Evolutionary conservation across 92 coral and sea anemone species (phyloP).

Genomic region (Pocillopora grandis): DNA sequence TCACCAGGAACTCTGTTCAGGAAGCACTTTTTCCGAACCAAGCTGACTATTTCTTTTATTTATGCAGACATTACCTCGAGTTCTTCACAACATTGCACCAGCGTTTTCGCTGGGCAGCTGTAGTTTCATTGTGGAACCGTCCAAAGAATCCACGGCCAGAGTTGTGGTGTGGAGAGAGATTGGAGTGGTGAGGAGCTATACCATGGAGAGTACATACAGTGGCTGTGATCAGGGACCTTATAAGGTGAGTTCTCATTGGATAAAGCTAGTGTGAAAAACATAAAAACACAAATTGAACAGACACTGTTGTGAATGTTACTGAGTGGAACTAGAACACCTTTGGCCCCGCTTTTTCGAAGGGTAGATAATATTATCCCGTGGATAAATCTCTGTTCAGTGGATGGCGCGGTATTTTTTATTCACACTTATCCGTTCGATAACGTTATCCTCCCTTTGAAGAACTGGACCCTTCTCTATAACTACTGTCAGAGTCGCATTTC

Average conservation of each 20-base stretch:
- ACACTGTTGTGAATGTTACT: too few relatives aligned
- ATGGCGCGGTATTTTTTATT: too few relatives aligned
- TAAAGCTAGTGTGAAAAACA: not conserved
- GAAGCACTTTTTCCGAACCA: not conserved
- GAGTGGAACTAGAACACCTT: too few relatives aligned
- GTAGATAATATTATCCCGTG: too few relatives aligned
- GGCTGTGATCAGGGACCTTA: conserved; percentile 99
- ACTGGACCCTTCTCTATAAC: too few relatives aligned
- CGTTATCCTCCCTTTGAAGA: too few relatives aligned
- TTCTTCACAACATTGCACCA: conserved; percentile 96
- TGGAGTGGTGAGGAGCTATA: conserved; percentile 91
- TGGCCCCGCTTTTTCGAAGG: too few relatives aligned
- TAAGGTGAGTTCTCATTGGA: conserved; percentile 61
- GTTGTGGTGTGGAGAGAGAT: conserved; percentile 99
- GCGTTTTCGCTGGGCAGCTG: conserved; percentile 96
- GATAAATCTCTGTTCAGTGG: too few relatives aligned
- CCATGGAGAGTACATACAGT: conserved; percentile 98
- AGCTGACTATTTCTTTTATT: not conserved
- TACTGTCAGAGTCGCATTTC: too few relatives aligned
- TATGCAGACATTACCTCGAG: conserved; percentile 78
- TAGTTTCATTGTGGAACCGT: conserved; percentile 87
- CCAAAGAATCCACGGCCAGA: conserved; percentile 96
- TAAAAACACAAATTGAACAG: too few relatives aligned
- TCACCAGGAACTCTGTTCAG: too few relatives aligned
- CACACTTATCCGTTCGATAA: too few relatives aligned